phyloP scores from a whole-genome alignment of 2,888 invertebrate species.

The Globia sparganii region DNA sequence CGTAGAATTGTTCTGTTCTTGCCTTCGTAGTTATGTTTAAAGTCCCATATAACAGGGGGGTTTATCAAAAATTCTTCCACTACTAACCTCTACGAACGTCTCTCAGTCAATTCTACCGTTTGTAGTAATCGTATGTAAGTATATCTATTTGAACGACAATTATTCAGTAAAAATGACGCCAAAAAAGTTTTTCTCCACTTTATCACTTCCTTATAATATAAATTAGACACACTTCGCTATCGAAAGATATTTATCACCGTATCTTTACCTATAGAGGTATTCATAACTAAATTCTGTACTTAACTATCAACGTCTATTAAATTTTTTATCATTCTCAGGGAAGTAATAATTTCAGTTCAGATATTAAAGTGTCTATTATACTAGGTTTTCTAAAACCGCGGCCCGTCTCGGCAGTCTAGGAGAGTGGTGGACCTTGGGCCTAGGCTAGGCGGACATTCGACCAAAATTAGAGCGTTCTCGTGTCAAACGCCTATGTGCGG shows the following conservation, averaged over 20 bases:
- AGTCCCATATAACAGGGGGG: too few relatives aligned
- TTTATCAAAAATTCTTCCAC: too few relatives aligned
- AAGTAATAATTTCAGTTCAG: constrained; percentile 38
- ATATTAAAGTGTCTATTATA: constrained; percentile 16
- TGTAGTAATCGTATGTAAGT: too few relatives aligned
- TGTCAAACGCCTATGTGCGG: constrained; percentile 42
- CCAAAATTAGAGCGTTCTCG: constrained; percentile 69
- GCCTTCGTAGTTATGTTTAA: too few relatives aligned
- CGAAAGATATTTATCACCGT: background rate
- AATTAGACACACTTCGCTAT: background rate
- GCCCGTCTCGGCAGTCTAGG: constrained; percentile 60
- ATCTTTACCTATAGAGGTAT: background rate
- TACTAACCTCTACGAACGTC: too few relatives aligned
- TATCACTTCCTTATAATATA: too few relatives aligned
- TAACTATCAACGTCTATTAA: background rate
- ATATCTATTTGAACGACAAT: too few relatives aligned
- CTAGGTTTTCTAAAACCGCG: constrained; percentile 64
- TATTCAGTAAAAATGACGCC: too few relatives aligned
- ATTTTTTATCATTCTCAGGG: constrained; percentile 16
- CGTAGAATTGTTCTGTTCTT: too few relatives aligned
- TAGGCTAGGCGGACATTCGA: constrained; percentile 56
- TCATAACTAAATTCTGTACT: constrained; percentile 25
- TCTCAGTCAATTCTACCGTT: too few relatives aligned
- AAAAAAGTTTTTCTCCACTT: too few relatives aligned
- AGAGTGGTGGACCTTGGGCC: constrained; percentile 78